These are phyloP conservation scores for Carassius auratus DNA, from an alignment of 2,113 vertebrate species.

Conservation along the genomic window DNA sequence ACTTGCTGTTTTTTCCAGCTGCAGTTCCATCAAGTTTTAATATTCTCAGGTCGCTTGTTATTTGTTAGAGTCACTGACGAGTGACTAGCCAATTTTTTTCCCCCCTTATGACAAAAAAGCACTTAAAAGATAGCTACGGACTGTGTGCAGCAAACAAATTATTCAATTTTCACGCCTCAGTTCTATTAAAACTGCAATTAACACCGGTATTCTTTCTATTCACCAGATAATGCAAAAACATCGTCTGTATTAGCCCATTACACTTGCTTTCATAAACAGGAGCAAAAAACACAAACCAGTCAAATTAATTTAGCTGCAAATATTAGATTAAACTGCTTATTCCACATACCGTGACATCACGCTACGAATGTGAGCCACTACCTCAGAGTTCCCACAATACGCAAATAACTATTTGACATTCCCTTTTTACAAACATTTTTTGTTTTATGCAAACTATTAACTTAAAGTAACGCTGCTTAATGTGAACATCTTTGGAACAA, in stretches of 20 bases:
- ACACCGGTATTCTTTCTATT: constrained; percentile 9
- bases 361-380: background rate
- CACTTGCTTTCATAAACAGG: constrained; percentile 22
- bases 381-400: background rate
- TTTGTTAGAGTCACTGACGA: constrained; percentile 15
- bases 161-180: constrained; percentile 32
- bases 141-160: constrained; percentile 32
- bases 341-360: constrained; percentile 1
- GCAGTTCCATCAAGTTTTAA: constrained; percentile 29
- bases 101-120: background rate
- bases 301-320: constrained; percentile 32
- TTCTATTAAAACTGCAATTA: constrained; percentile 43
- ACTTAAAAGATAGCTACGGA: constrained; percentile 5
- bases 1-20: constrained; percentile 45
- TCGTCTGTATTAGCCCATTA: constrained; percentile 12
- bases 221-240: constrained; percentile 23
- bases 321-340: constrained; percentile 33
- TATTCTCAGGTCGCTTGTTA: constrained; percentile 28
- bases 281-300: constrained; percentile 19
- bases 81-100: background rate
- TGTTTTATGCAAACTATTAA: background rate
- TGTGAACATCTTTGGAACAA: too few species aligned
- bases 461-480: background rate
- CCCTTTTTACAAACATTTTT: background rate
- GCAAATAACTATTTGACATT: background rate